Base-by-base conservation (phyloP, 2,797 vertebrate species). In the Brotula barbata region DNA sequence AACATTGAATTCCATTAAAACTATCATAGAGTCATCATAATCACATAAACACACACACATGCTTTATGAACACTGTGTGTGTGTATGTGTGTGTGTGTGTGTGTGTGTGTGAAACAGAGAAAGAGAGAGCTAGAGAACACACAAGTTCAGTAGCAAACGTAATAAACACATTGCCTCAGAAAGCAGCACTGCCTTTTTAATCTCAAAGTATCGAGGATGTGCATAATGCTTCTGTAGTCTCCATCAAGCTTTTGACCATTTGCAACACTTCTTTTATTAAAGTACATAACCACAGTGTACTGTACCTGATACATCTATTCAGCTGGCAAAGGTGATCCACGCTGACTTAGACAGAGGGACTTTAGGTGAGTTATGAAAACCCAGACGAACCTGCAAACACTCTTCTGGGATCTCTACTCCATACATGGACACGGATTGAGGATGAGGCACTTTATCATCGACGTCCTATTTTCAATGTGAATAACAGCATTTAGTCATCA, bases 341-440 rank as follows among this genome's bases (percentile, higher is more conserved):
- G 46, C 48, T 69, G 50, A 65, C 48, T 71, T 67, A 68, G 66
- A 64, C 57, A 34, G 56, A 60, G 33, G 48, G n/a, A 37, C n/a
- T 37, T 19, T 3, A 9, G 23, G 43, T 46, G 45, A 46, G 36
- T 23, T 65, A 59, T 71, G n/a, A 56, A 75, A 73, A 58, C 52
- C 68, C 55, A 46, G 7, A 63, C 57, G 47, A 62, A 56, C 22
- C 3, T 58, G 33, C 7, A 25, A 47, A 56, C 40, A 42, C 25
- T 58, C 33, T 11, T 11, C 45, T 64, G 75, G 58, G 4, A 15
- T 44, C 11, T 22, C 20, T 12, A 22, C 19, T 1, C 72, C 80
- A 33, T 75, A 78, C 20, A 81, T 75, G 73, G 83, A 64, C 50
- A 67, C 43, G 66, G 23, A 70, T 53, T 53, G 48, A 68, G 47